These are phyloP conservation scores for Chymomyza fuscimana DNA, from an alignment of 2,888 invertebrate species.

Conservation along the genomic window DNA sequence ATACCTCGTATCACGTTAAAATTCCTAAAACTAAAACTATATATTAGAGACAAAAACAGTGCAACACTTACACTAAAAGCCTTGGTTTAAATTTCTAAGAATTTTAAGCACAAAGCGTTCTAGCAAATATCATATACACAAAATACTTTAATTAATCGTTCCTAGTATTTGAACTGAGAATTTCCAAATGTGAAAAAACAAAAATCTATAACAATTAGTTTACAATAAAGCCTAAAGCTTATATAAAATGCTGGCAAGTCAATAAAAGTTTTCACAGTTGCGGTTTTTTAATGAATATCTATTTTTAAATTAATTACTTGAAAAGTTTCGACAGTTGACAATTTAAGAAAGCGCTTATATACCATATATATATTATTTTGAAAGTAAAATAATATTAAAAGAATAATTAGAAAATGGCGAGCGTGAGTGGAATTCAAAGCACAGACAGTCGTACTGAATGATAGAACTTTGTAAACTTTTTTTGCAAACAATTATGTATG, in stretches of 20 bases:
- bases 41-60: too few species aligned
- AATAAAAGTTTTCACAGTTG: constrained; percentile 17
- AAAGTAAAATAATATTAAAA: background rate
- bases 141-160: too few species aligned
- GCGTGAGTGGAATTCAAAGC: constrained; percentile 28
- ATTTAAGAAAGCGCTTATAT: background rate
- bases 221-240: background rate
- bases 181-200: too few species aligned
- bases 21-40: too few species aligned
- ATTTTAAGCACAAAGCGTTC: too few species aligned
- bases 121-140: too few species aligned
- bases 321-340: background rate
- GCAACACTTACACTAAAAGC: too few species aligned
- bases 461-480: constrained; percentile 34
- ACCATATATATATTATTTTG: background rate
- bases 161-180: too few species aligned
- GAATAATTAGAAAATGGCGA: constrained; percentile 15
- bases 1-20: too few species aligned
- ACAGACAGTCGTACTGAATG: constrained; percentile 35
- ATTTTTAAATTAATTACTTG: background rate
- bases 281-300: constrained; percentile 19
- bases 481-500: constrained; percentile 3
- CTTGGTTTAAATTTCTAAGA: too few species aligned
- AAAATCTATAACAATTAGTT: too few species aligned
- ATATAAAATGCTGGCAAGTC: background rate